Evolutionary conservation across 2,888 invertebrate genomes (phyloP), one percentile per base, ranked within the genome.

Genomic region (Oscheius sp.): DNA sequence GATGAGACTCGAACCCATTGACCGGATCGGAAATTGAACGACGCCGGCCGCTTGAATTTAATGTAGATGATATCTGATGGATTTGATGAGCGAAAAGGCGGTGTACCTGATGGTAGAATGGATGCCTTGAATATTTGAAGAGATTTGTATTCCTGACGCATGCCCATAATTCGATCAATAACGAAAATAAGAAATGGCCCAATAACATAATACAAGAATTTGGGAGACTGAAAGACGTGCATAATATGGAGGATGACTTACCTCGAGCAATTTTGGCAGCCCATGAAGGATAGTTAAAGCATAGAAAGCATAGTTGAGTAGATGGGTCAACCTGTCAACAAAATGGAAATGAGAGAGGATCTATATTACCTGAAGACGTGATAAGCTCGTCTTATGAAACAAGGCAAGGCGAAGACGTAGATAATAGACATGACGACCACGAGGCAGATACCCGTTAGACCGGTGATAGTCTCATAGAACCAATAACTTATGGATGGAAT

Each of bases 371-470:
- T 18, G 79, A 81, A 81, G 16, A 78, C 81, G 64, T 82, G 82
- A 61, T 80, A 80, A 0, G 96, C 96, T 84, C 94, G 93, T 89
- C 95, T 94, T 59, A 96, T 92, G 76, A 96, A 94, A 2, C 93
- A 93, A 0, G 96, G 95, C 90, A 96, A 95, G 0, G 96, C 96
- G 89, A 97, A 97, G n/a, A 95, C 93, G 88, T 96, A 95, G 83
- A 97, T 96, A 69, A 96, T 93, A 88, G 94, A 94, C 94, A 96
- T 95, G 69, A 95, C 93, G 69, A 94, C 91, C 55, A 81, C 77
- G 43, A 79, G 73, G 56, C 74, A 75, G 41, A 80, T 76, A 53
- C 78, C 95, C 3, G 85, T 85, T 66, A 88, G 90, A 93, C 95
- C 95, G 6, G 85, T 85, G 72, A 88, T 90, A 1, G 96, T 96